These are phyloP conservation scores for Ochropleura leucogaster DNA, from an alignment of 2,888 invertebrate species.

Conservation along the genomic window DNA sequence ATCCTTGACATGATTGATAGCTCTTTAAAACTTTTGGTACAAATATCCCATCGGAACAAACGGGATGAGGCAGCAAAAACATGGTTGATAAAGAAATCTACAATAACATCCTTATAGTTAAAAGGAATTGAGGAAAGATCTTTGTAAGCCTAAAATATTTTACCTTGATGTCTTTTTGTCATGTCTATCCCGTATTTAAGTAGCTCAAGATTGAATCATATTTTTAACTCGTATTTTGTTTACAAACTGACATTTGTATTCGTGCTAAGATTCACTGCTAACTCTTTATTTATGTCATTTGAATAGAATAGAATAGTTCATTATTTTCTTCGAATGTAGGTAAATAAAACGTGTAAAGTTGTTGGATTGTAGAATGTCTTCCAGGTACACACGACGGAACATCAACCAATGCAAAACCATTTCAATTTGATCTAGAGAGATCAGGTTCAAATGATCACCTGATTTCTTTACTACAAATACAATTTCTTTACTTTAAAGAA, in stretches of 20 bases:
- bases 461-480: too few species aligned
- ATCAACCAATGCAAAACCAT: too few species aligned
- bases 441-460: too few species aligned
- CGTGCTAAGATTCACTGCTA: neutral
- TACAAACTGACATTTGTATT: neutral
- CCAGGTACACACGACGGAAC: too few species aligned
- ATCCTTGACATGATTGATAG: constrained; percentile 65
- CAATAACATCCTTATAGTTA: constrained; percentile 34
- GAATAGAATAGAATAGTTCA: too few species aligned
- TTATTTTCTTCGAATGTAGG: too few species aligned
- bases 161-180: neutral
- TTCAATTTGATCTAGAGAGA: too few species aligned
- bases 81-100: constrained; percentile 47
- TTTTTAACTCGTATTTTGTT: neutral
- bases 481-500: too few species aligned
- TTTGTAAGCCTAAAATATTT: constrained; percentile 1
- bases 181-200: neutral
- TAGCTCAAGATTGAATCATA: neutral
- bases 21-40: constrained; percentile 55
- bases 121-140: constrained; percentile 30
- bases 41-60: constrained; percentile 47
- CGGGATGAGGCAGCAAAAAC: constrained; percentile 55
- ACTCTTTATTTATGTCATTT: neutral
- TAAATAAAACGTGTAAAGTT: too few species aligned
- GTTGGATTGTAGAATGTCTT: too few species aligned